These are phyloP conservation scores for Pavo muticus DNA, from an alignment of 2,113 vertebrate genomes.

Conservation along the genomic window DNA sequence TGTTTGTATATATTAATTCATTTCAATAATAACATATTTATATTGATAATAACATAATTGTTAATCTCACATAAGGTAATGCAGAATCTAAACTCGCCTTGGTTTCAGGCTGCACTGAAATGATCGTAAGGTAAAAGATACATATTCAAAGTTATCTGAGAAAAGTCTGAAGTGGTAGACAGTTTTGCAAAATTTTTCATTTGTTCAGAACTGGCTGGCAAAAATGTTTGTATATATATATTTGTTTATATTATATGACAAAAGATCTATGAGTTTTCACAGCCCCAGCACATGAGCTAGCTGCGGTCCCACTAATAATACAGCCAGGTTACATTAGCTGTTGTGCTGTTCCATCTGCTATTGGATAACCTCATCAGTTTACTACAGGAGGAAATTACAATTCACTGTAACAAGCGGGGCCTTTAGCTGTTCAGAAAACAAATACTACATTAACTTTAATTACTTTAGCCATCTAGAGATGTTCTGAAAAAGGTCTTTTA, in stretches of 20 bases:
- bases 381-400: background rate
- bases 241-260: background rate
- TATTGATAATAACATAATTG: background rate
- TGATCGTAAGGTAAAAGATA: background rate
- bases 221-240: background rate
- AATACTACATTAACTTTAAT: background rate
- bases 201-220: background rate
- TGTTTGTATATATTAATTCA: background rate
- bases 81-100: background rate
- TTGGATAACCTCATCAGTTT: constrained; percentile 6
- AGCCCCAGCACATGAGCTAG: background rate
- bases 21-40: background rate
- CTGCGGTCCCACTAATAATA: background rate
- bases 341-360: background rate
- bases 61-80: background rate
- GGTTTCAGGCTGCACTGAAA: background rate
- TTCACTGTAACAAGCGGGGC: background rate
- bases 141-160: background rate
- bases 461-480: background rate
- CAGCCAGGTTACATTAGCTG: background rate
- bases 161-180: background rate
- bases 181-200: background rate
- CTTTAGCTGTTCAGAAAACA: background rate
- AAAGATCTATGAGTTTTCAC: background rate
- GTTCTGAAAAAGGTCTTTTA: background rate